phyloP scores from a whole-genome alignment of 2,888 invertebrate genomes.

The Eupithecia insigniata region DNA sequence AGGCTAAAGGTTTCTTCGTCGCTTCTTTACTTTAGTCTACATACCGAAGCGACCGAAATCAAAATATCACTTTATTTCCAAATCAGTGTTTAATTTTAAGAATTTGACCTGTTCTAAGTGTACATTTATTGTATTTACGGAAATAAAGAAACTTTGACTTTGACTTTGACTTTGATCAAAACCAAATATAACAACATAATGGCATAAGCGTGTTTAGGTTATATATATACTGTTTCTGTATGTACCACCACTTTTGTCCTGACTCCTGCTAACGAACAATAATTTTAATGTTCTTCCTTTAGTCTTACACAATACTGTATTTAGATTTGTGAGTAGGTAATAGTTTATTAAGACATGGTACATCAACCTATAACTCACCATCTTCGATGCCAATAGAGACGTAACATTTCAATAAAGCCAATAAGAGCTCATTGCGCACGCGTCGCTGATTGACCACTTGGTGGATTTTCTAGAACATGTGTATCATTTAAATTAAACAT shows the following conservation, averaged over 20 bases:
- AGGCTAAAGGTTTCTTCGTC: no score
- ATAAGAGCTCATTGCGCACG: slow-evolving; percentile 1
- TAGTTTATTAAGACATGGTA: not conserved
- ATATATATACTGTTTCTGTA: not conserved
- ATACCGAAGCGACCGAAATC: no score
- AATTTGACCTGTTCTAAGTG: no score
- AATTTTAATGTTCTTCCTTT: not conserved
- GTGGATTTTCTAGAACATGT: not conserved
- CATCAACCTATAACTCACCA: not conserved
- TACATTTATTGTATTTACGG: no score
- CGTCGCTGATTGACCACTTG: slow-evolving; percentile 13
- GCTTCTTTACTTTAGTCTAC: no score
- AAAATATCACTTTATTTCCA: no score
- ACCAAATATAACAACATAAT: no score
- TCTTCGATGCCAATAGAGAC: not conserved
- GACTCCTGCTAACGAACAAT: not conserved
- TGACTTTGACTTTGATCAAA: no score
- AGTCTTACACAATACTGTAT: not conserved
- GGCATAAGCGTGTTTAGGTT: not conserved
- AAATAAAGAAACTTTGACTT: no score
- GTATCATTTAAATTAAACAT: not conserved
- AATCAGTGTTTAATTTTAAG: no score
- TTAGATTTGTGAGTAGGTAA: not conserved
- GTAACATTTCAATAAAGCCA: slow-evolving; percentile 13
- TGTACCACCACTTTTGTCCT: not conserved